A percentile compares a stretch with the other conserved stretches of the same genome.
phyloP scores from a whole-genome alignment of 2,113 vertebrate genomes.

The Semnornis frantzii region DNA sequence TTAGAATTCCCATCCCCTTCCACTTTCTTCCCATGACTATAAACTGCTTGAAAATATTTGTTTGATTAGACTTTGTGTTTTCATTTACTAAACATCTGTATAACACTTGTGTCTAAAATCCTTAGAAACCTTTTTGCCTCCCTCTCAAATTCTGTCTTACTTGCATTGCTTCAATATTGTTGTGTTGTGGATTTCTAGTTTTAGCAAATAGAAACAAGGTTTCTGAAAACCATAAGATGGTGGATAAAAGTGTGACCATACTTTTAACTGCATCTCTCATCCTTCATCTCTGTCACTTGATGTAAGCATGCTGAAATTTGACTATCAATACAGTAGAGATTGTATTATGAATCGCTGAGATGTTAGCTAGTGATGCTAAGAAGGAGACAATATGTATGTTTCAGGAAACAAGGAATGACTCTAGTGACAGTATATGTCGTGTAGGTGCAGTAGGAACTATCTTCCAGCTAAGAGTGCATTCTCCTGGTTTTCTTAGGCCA shows the following conservation, averaged over 20 bases:
- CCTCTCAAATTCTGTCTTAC: neutral
- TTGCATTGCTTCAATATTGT: neutral
- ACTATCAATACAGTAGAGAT: neutral
- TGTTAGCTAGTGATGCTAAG: neutral
- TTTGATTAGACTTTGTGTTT: constrained; percentile 54
- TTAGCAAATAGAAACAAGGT: neutral
- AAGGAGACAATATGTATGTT: neutral
- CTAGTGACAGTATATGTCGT: fast-evolving
- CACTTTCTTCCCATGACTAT: constrained; percentile 48
- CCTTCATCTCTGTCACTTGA: neutral
- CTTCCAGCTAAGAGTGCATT: neutral
- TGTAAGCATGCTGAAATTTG: neutral
- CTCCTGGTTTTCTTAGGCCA: neutral
- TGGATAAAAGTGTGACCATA: neutral
- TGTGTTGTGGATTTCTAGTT: neutral
- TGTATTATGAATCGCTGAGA: neutral
- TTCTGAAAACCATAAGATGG: neutral
- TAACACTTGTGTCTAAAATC: constrained; percentile 47
- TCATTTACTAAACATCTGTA: constrained; percentile 58
- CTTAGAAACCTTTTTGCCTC: constrained; percentile 28
- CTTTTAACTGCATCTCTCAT: neutral
- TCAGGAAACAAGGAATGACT: neutral
- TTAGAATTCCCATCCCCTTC: constrained; percentile 24
- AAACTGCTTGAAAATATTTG: constrained; percentile 44
- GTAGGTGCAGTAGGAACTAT: neutral